phyloP scores from a whole-genome alignment of 2,797 vertebrate species.

The Sphenopsis melanotis region DNA sequence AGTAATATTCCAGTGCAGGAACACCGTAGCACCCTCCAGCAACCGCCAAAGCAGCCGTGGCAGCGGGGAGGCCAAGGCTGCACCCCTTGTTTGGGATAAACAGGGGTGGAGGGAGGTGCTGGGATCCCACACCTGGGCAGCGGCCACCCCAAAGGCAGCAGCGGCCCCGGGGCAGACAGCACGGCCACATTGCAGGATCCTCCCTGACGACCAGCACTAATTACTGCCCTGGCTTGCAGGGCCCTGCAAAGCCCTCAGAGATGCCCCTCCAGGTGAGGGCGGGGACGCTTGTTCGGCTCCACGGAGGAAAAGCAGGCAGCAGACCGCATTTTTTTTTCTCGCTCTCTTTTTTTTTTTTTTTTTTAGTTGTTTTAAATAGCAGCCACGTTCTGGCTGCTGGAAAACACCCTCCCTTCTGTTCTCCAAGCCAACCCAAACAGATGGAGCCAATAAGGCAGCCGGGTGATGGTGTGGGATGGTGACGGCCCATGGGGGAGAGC shows the following conservation, averaged over 20 bases:
- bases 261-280: slow-evolving; percentile 35
- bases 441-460: neutral
- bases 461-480: neutral
- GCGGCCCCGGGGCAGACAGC: slow-evolving; percentile 4
- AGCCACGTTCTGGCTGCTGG: neutral
- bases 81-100: neutral
- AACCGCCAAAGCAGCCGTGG: neutral
- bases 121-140: neutral
- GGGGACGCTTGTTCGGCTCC: neutral
- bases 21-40: neutral
- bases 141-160: neutral
- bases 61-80: accelerated
- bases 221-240: neutral
- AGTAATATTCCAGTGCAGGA: neutral
- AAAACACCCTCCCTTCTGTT: slow-evolving; percentile 33
- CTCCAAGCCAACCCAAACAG: slow-evolving; percentile 19
- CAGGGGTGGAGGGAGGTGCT: neutral
- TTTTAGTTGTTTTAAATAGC: slow-evolving; percentile 1
- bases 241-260: neutral
- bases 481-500: neutral
- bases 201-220: slow-evolving; percentile 41
- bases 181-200: neutral
- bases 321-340: neutral
- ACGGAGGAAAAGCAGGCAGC: neutral
- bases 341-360: neutral